Percentiles rank a stretch among this genome's conserved stretches.
Evolutionary conservation across 2,888 invertebrate species (phyloP).

Genomic region (Ochropacha duplaris): DNA sequence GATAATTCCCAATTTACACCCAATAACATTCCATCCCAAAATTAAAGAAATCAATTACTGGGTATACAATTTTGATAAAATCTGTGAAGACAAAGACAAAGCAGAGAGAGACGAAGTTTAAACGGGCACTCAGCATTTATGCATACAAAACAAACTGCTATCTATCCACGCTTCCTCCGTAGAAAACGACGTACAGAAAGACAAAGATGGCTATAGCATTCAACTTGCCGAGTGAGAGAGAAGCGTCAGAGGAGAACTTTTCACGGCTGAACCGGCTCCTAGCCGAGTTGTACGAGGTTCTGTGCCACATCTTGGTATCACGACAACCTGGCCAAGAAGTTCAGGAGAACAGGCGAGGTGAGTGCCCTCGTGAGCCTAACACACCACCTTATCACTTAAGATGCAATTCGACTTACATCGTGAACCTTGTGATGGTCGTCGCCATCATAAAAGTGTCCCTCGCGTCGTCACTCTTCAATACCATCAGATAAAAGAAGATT

Average conservation of each 20-base stretch:
- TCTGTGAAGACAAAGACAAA: conserved; percentile 29
- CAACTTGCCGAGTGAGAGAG: conserved; percentile 81
- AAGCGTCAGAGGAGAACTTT: conserved; percentile 82
- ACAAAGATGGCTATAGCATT: conserved; percentile 84
- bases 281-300: conserved; percentile 80
- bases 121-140: conserved; percentile 66
- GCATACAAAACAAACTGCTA: conserved; percentile 73
- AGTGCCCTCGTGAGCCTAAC: conserved; percentile 78
- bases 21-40: neutral
- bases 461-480: conserved; percentile 79
- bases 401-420: conserved; percentile 83
- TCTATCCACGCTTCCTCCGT: conserved; percentile 74
- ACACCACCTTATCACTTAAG: conserved; percentile 82
- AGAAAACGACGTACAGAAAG: conserved; percentile 64
- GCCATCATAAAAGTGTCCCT: conserved; percentile 80
- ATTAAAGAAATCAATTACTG: neutral
- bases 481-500: conserved; percentile 78
- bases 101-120: conserved; percentile 39
- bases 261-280: conserved; percentile 82
- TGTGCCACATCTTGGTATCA: conserved; percentile 81
- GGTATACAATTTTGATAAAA: conserved; percentile 16
- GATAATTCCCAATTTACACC: neutral
- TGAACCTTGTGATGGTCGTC: conserved; percentile 80
- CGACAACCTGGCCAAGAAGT: conserved; percentile 76
- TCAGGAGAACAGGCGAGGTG: conserved; percentile 78